A percentile compares a stretch with the other conserved stretches of the same genome.
Conservation (phyloP, 2,113 vertebrate genomes). For the Probosciger aterrimus region DNA sequence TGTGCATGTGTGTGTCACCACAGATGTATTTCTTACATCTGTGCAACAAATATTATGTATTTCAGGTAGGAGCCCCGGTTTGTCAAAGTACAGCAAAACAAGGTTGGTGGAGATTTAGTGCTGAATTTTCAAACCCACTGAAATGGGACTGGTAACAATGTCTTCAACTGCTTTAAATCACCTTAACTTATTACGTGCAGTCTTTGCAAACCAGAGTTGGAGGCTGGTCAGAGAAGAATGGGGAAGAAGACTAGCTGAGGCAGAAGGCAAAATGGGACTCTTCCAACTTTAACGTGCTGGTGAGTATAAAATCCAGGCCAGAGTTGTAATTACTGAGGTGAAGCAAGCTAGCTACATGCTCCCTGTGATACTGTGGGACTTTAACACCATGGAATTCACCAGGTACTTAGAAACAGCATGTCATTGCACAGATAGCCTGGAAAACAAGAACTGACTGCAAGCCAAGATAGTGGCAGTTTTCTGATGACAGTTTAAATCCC, state of each 20-base stretch:
- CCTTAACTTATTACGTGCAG: not conserved
- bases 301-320: not conserved
- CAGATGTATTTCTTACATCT: conserved; percentile 37
- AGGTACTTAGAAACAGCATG: not conserved
- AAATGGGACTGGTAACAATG: not conserved
- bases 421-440: not conserved
- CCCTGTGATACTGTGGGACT: not conserved
- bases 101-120: not conserved
- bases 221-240: not conserved
- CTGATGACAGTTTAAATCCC: not conserved
- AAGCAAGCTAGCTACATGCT: not conserved
- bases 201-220: not conserved
- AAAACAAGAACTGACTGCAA: not conserved
- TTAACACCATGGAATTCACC: not conserved
- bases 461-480: not conserved
- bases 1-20: not conserved
- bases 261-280: not conserved
- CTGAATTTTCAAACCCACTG: not conserved
- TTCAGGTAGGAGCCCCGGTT: conserved; percentile 11
- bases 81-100: not conserved
- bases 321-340: not conserved
- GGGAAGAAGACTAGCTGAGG: not conserved
- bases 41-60: conserved; percentile 29
- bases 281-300: not conserved
- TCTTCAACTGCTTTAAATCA: not conserved